A percentile compares a stretch with the other conserved stretches of the same genome.
phyloP scores from a whole-genome alignment of 92 coral and sea anemone species.

The Desmophyllum pertusum region DNA sequence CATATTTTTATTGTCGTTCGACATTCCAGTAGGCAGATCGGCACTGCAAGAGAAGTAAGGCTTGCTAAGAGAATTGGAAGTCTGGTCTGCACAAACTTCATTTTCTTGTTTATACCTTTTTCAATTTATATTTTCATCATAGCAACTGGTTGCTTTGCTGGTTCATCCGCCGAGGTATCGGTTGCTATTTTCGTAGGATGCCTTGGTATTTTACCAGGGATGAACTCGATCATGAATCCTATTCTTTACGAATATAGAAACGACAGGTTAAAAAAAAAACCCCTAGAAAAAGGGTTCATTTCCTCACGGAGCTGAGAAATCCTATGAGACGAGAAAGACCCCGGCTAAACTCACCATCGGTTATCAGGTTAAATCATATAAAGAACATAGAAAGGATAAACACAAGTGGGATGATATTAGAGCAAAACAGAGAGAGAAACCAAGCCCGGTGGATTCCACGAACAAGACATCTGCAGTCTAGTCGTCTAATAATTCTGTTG shows the following conservation, averaged over 20 bases:
- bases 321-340: neutral
- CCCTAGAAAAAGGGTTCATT: neutral
- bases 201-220: no score
- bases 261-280: neutral
- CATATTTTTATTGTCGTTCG: neutral
- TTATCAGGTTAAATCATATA: neutral
- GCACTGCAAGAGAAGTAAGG: neutral
- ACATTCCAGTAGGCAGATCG: neutral
- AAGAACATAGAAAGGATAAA: no score
- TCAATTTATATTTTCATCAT: neutral
- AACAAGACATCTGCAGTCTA: no score
- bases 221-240: neutral
- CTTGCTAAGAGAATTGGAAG: neutral
- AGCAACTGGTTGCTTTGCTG: no score
- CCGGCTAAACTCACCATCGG: neutral
- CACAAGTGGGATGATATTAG: neutral
- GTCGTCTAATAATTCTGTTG: no score
- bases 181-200: neutral
- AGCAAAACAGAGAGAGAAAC: neutral
- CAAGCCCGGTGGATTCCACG: no score
- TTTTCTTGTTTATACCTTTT: neutral
- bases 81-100: neutral
- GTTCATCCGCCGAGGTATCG: neutral
- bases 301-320: neutral
- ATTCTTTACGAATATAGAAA: neutral